Percentiles rank a stretch among this genome's conserved stretches.
phyloP scores from a whole-genome alignment of 2,797 vertebrate genomes.

The Poeciliopsis turneri region DNA sequence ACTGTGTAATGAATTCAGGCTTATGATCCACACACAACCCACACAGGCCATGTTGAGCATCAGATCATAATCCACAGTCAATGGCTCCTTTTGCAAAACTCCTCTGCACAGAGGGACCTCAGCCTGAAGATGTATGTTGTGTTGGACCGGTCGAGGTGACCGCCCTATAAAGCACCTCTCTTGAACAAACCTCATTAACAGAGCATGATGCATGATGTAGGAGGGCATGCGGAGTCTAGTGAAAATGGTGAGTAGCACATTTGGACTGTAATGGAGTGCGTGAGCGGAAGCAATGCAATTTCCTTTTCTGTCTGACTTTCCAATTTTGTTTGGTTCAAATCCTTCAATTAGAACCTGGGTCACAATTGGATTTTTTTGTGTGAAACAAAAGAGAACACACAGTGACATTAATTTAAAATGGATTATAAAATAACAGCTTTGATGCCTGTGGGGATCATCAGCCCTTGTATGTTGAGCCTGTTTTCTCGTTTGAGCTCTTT shows the following conservation, averaged over 20 bases:
- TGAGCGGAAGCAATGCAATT: constrained; percentile 10
- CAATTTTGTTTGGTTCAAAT: constrained; percentile 26
- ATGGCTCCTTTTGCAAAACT: constrained; percentile 47
- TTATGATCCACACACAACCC: constrained; percentile 63
- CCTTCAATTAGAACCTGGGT: constrained; percentile 34
- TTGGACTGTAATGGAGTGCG: constrained; percentile 16
- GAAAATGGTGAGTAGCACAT: constrained; percentile 35
- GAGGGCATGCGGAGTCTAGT: constrained; percentile 46
- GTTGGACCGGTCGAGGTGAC: constrained; percentile 42
- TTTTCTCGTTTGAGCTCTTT: constrained; percentile 40
- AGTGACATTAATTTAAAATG: constrained; percentile 36
- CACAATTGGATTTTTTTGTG: constrained; percentile 1
- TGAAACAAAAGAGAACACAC: constrained; percentile 2
- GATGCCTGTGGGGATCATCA: constrained; percentile 27
- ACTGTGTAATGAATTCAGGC: constrained; percentile 44
- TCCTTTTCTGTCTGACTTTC: constrained; percentile 10
- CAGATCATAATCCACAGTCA: constrained; percentile 57
- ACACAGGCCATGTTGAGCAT: constrained; percentile 52
- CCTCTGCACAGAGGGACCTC: constrained; percentile 47
- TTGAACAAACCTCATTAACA: constrained; percentile 53
- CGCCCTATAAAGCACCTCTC: constrained; percentile 53
- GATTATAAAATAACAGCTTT: constrained; percentile 33
- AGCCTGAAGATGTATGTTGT: constrained; percentile 33
- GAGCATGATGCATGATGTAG: constrained; percentile 49
- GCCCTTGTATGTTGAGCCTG: constrained; percentile 22